These are phyloP conservation scores for Thelaira solivaga DNA, from an alignment of 2,888 invertebrate genomes.

Conservation along the genomic window DNA sequence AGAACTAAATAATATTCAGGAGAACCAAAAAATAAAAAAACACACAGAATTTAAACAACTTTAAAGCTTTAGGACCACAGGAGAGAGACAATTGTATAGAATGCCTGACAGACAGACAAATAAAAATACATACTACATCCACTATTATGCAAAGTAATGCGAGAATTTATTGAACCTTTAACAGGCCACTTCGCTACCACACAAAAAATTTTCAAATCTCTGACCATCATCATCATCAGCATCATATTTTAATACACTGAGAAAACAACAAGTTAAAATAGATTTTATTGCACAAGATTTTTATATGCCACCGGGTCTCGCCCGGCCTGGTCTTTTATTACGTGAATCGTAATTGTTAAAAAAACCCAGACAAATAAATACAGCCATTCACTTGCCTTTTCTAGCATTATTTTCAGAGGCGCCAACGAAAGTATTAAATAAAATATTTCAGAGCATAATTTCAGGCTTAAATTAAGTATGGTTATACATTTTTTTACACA, in stretches of 20 bases:
- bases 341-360: too few relatives aligned
- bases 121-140: too few relatives aligned
- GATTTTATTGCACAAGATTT: too few relatives aligned
- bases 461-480: too few relatives aligned
- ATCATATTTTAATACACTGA: conserved; percentile 24
- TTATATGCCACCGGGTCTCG: too few relatives aligned
- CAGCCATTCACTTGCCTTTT: too few relatives aligned
- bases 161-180: conserved; percentile 75
- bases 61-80: conserved; percentile 45
- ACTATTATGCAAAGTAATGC: conserved; percentile 63
- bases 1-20: conserved; percentile 16
- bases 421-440: too few relatives aligned
- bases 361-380: too few relatives aligned
- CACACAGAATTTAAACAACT: conserved; percentile 8
- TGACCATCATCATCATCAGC: conserved; percentile 45
- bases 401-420: too few relatives aligned
- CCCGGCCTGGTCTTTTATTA: too few relatives aligned
- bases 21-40: background rate
- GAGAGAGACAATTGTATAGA: conserved; percentile 39
- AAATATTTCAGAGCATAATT: too few relatives aligned
- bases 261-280: background rate
- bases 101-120: background rate
- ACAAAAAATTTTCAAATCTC: conserved; percentile 50
- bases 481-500: too few relatives aligned
- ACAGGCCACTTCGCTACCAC: conserved; percentile 64